phyloP scores from a whole-genome alignment of 2,113 vertebrate species.

The Cathartes aura region DNA sequence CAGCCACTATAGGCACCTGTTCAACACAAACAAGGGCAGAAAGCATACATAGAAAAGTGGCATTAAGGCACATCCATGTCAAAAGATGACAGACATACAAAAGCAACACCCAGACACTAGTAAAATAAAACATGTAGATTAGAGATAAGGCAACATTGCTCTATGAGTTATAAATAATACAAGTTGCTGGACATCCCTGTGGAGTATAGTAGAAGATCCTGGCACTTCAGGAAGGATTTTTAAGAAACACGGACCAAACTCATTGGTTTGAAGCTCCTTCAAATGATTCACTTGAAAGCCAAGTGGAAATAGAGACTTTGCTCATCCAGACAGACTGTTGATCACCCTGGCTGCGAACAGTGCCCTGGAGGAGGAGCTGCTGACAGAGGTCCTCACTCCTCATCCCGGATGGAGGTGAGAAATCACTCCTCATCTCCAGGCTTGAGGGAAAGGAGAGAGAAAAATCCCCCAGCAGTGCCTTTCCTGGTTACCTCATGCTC shows the following conservation, averaged over 20 bases:
- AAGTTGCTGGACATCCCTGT: background rate
- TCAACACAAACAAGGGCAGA: background rate
- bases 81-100: background rate
- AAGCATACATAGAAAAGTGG: background rate
- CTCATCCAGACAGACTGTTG: background rate
- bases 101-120: background rate
- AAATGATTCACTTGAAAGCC: background rate
- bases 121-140: background rate
- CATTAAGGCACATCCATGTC: background rate
- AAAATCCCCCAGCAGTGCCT: background rate
- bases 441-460: background rate
- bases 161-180: background rate
- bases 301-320: background rate
- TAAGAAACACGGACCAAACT: background rate
- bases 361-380: background rate
- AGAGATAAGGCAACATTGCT: background rate
- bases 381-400: background rate
- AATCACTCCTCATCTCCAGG: background rate
- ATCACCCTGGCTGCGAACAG: background rate
- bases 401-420: background rate
- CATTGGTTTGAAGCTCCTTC: background rate
- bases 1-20: constrained; percentile 84
- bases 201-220: background rate
- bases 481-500: constrained; percentile 73
- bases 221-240: background rate